Evolutionary conservation across 2,888 invertebrate genomes (phyloP).

Genomic region (Darwinula stevensoni): DNA sequence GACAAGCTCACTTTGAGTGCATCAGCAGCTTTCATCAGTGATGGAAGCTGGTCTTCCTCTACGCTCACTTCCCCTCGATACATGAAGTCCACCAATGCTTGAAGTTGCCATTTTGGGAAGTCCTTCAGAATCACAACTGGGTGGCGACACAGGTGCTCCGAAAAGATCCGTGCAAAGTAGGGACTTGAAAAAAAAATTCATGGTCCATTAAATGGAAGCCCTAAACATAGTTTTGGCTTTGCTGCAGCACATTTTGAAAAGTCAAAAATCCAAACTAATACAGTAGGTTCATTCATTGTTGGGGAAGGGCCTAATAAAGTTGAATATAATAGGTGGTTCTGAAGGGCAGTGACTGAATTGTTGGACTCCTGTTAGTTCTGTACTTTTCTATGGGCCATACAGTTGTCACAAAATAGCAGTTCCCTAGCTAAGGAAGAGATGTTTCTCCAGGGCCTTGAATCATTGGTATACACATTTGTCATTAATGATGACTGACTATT

Average conservation of each 20-base stretch:
- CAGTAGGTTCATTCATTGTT: background rate
- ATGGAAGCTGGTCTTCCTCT: conserved; percentile 48
- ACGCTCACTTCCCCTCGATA: conserved; percentile 75
- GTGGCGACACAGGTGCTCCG: conserved; percentile 73
- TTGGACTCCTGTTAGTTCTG: too few species aligned
- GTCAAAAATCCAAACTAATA: background rate
- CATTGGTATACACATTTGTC: too few species aligned
- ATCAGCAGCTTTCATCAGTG: conserved; percentile 59
- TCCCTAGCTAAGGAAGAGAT: too few species aligned
- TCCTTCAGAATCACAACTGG: conserved; percentile 74
- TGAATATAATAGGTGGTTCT: too few species aligned
- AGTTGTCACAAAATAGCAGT: too few species aligned
- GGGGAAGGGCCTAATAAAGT: too few species aligned
- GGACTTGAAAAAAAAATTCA: conserved; percentile 27
- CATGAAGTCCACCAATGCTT: conserved; percentile 73
- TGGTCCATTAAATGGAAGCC: too few species aligned
- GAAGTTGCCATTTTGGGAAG: conserved; percentile 60
- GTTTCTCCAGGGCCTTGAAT: too few species aligned
- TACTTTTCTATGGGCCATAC: too few species aligned
- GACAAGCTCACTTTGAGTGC: conserved; percentile 28
- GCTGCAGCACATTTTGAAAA: background rate
- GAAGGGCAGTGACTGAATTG: too few species aligned
- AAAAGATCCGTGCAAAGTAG: conserved; percentile 59
- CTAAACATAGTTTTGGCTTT: background rate
- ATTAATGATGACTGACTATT: too few species aligned